A percentile compares a stretch with the other conserved stretches of the same genome.
Evolutionary conservation across 2,888 invertebrate species (phyloP).

Genomic region (Lasioglossum figueresi): DNA sequence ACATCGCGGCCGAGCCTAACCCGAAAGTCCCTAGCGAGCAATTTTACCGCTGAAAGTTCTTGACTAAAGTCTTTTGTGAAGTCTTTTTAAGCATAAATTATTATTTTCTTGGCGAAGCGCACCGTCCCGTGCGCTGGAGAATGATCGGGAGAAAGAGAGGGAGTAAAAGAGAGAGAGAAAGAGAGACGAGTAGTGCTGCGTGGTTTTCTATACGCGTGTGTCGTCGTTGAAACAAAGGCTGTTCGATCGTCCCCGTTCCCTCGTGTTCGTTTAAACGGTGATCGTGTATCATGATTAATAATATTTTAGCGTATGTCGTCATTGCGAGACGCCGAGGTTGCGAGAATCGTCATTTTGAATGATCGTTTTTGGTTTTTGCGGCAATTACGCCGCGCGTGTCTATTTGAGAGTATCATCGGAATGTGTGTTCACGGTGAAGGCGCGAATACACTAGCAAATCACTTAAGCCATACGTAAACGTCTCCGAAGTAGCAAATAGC

Average conservation of each 20-base stretch:
- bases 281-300: constrained; percentile 33
- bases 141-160: constrained; percentile 35
- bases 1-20: constrained; percentile 32
- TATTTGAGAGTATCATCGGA: background rate
- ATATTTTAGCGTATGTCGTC: background rate
- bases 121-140: constrained; percentile 64
- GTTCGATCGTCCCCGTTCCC: constrained; percentile 58
- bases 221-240: constrained; percentile 56
- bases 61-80: constrained; percentile 77
- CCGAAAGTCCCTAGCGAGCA: constrained; percentile 76
- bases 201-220: constrained; percentile 61
- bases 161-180: background rate
- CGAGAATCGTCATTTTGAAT: background rate
- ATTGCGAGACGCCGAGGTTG: constrained; percentile 12
- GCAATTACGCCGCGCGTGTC: background rate
- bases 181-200: constrained; percentile 19
- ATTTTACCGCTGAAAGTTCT: constrained; percentile 81
- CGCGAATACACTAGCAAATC: background rate
- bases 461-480: background rate
- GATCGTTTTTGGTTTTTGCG: constrained; percentile 33
- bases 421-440: background rate
- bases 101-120: constrained; percentile 67
- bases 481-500: background rate
- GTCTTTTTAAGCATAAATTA: constrained; percentile 80
- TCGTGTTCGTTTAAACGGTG: constrained; percentile 48